Evolutionary conservation across 2,797 vertebrate genomes (phyloP).

Genomic region (Tragopan temminckii): DNA sequence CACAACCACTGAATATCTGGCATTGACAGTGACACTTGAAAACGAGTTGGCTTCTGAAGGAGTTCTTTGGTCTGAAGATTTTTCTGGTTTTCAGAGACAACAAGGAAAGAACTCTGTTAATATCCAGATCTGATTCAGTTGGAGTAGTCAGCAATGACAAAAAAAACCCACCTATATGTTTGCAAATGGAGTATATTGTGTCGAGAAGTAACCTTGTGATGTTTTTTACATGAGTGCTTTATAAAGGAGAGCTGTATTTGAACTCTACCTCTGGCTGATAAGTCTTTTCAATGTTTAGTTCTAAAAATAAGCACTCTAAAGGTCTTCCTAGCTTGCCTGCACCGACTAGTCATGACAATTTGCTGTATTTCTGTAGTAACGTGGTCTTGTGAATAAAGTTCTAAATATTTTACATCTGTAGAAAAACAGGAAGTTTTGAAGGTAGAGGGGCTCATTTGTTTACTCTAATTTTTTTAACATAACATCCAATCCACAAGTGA

Average conservation of each 20-base stretch:
- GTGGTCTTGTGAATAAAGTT: neutral
- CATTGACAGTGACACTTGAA: neutral
- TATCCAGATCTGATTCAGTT: neutral
- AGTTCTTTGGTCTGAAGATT: neutral
- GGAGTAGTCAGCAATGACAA: fast-evolving
- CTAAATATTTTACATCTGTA: neutral
- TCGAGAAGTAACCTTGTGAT: neutral
- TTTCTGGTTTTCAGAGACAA: neutral
- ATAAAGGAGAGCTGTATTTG: neutral
- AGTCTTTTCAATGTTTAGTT: neutral
- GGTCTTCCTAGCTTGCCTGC: neutral
- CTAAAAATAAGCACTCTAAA: neutral
- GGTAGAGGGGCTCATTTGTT: neutral
- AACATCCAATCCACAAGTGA: neutral
- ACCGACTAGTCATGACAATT: neutral
- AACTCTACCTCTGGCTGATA: neutral
- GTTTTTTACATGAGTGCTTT: neutral
- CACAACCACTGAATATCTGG: neutral
- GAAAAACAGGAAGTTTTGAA: neutral
- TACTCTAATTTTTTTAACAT: neutral
- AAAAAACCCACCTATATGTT: neutral
- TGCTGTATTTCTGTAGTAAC: fast-evolving
- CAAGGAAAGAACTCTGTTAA: neutral
- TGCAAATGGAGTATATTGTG: neutral
- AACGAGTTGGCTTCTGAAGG: neutral